Evolutionary conservation across 1,140 invertebrate species (phyloP), one percentile per base, ranked within the genome.

Genomic region (Nilaparvata lugens): DNA sequence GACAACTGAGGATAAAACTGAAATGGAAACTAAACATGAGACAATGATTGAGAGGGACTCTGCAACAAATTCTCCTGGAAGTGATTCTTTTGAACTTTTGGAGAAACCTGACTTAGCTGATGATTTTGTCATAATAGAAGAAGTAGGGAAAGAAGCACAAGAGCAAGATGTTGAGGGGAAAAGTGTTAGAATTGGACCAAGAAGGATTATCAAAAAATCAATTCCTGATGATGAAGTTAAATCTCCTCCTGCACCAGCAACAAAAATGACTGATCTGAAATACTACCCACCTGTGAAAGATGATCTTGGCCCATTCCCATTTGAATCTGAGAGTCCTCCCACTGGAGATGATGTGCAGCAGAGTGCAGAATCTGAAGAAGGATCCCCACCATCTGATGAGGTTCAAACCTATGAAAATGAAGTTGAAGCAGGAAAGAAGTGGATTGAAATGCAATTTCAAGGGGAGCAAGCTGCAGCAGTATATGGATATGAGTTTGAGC

Each of bases 71-170:
- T 91, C 90, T 0, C 89, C 89, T 1, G 87, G 82, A 38, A 88
- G 88, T 69, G 92, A 94, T 72, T 93, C 91, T 25, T 95, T 94
- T 77, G 91, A 93, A 78, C 80, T 92, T 72, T 75, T 92, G 0
- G 88, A 91, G 65, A 89, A 90, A 67, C 88, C 88, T 1, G 87
- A 88, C 69, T 82, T 89, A 59, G 87, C 88, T 61, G 89, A 92
- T 70, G 89, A 91, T 68, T 92, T 91, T 71, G 86, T 92, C 0
- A 87, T 91, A 0, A 87, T 91, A 60, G 88, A 91, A 74, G 89
- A 92, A 73, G 87, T 91, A 19, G 88, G 84, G 1, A 88, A 85
- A 69, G 87, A 91, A 75, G 89, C 88, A 1, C 79, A 84, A 65
- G 89, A 92, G 74, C 82, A 79, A 58, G 88, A 91, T 70, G 76